Percentiles rank a stretch among this genome's conserved stretches.
phyloP scores from a whole-genome alignment of 2,113 vertebrate species.

The Garra rufa region DNA sequence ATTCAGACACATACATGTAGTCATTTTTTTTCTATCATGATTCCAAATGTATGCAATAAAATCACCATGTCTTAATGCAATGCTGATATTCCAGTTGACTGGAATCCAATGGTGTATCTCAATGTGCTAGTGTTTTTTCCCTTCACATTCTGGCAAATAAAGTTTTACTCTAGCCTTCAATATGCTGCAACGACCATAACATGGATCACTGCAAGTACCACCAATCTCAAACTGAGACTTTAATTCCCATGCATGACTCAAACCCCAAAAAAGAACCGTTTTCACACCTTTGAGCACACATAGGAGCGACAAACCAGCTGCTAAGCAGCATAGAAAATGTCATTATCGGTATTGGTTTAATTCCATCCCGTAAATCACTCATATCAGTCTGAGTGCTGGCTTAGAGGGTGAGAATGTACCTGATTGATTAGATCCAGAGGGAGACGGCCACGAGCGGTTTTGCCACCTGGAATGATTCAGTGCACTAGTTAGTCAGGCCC shows the following conservation, averaged over 20 bases:
- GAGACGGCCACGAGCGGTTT: conserved; percentile 71
- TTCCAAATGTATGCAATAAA: background rate
- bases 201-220: conserved; percentile 14
- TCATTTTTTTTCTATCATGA: background rate
- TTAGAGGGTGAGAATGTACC: conserved; percentile 80
- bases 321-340: conserved; percentile 59
- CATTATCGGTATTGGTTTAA: conserved; percentile 73
- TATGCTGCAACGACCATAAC: background rate
- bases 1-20: background rate
- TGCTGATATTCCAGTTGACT: background rate
- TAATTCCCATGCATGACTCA: conserved; percentile 42
- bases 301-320: conserved; percentile 66
- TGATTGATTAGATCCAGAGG: conserved; percentile 80
- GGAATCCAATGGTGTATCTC: background rate
- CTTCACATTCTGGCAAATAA: background rate
- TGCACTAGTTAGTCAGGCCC: conserved; percentile 41
- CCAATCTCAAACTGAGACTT: conserved; percentile 2
- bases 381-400: conserved; percentile 69
- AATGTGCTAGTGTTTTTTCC: background rate
- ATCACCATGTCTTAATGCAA: background rate
- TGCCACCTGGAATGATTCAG: conserved; percentile 80
- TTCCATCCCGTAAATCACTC: conserved; percentile 78
- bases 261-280: conserved; percentile 38
- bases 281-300: conserved; percentile 61
- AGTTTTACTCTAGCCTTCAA: background rate